Percentiles rank a stretch among this genome's conserved stretches.
Conservation (phyloP, 2,113 vertebrate genomes). For the Bos taurus region ARS-UCD2.0 NC_037347.1:21758501-21759000, state of each 20-base stretch:
- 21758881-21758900: background rate
- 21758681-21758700: background rate
- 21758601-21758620: background rate
- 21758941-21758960: background rate
- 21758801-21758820: background rate
- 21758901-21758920: background rate
- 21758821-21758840: background rate
- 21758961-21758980: background rate
- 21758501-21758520: background rate
- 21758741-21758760: background rate
- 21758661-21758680: background rate
- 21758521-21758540: background rate
- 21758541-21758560: background rate
- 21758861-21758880: background rate
- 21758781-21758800: background rate
- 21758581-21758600: background rate
- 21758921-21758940: background rate
- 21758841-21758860: background rate
- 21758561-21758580: background rate
- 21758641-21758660: background rate
- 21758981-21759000: background rate
- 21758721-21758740: background rate
- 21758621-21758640: background rate
- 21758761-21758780: background rate
- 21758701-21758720: background rate